Conservation (phyloP, 23 tunicate genomes). For the Styela plicata region DNA sequence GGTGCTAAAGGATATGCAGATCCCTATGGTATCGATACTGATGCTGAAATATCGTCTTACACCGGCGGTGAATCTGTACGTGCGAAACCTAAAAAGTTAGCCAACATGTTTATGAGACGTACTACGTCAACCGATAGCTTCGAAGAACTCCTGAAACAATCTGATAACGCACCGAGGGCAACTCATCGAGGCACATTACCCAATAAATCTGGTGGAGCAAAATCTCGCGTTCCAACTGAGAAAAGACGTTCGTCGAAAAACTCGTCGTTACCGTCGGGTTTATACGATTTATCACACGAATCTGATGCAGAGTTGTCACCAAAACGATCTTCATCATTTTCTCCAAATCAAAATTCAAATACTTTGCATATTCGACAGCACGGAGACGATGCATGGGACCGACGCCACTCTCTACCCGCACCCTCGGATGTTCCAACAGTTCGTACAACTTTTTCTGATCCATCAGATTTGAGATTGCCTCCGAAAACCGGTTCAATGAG, state of each 20-base stretch:
- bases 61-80: not conserved
- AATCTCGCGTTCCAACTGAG: not conserved
- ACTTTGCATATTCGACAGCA: slow-evolving; percentile 1
- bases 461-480: slow-evolving; percentile 10
- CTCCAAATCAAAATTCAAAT: slow-evolving; percentile 1
- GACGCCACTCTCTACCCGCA: slow-evolving; percentile 41
- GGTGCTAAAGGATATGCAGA: not conserved
- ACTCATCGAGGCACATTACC: slow-evolving; percentile 4
- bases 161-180: slow-evolving; percentile 39
- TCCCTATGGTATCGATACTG: not conserved
- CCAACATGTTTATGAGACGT: slow-evolving; percentile 66
- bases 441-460: slow-evolving; percentile 30
- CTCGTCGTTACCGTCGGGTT: not conserved
- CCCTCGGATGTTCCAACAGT: slow-evolving; percentile 18
- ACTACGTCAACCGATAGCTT: slow-evolving; percentile 86
- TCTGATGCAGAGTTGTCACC: not conserved
- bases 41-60: not conserved
- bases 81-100: slow-evolving; percentile 24
- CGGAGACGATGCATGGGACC: slow-evolving; percentile 10
- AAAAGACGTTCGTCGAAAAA: not conserved
- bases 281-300: not conserved
- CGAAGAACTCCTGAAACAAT: slow-evolving; percentile 51
- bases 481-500: not conserved
- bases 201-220: not conserved
- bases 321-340: slow-evolving; percentile 21